Base-by-base conservation (phyloP, 1,140 invertebrate species). In the Battus philenor region DNA sequence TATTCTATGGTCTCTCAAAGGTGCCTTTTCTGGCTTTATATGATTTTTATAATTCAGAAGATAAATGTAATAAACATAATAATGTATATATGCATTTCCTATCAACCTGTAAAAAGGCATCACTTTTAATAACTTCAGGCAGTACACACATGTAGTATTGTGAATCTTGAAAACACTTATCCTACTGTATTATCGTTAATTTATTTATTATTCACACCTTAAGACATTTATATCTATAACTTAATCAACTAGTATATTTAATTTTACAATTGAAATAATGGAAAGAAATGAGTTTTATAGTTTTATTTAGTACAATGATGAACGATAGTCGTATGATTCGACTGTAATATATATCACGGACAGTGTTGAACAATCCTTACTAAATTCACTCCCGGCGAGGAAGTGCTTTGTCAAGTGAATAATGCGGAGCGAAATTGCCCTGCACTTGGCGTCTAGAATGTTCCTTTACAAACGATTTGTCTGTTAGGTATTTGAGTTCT, bases 341-440 rank as follows among this genome's bases (percentile, higher is more conserved):
- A 22, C 20, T 8, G 20, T 8, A 8, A 4, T 4, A 22, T 3
- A 22, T 22, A 22, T 22, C 20, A 22, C 20, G 20, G 6, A 7
- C 2, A 7, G 6, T 4, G 6, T 2, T 27, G 2, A 4, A 9
- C 9, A 20, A n/a, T 27, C 4, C 27, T 30, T 17, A 36, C 33
- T 41, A 41, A 41, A 41, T 27, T 24, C 38, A 41, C 22, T 41
- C 8, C 4, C 12, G 29, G 38, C 5, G 38, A 41, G 38, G 38
- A 41, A 41, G 38, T 41, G 24, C 38, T 41, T 41, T 41, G 24
- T 41, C 38, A 47, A 47, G 50, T 47, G 50, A 47, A 52, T 52
- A 52, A 52, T 52, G 18, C 44, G 30, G 13, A 32, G 50, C 33
- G 50, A 45, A 34, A 52, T 52, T 52, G 50, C 46, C 20, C 27